These are phyloP conservation scores for Dyspetes luteomarginatus DNA, from an alignment of 2,888 invertebrate genomes.

Conservation along the genomic window DNA sequence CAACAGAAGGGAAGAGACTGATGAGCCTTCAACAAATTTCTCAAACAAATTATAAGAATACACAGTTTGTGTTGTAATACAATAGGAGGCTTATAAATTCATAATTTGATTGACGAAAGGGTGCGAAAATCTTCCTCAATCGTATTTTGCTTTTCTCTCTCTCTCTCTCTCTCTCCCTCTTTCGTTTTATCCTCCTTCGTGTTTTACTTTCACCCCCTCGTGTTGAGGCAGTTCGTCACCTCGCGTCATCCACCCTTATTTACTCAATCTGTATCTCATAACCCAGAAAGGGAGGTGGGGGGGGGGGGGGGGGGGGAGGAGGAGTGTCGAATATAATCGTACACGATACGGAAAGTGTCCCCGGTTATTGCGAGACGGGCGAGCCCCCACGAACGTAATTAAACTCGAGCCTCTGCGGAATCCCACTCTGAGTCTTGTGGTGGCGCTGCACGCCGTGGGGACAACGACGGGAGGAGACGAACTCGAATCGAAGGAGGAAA, in stretches of 20 bases:
- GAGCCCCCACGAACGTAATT: slow-evolving; percentile 78
- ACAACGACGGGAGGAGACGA: slow-evolving; percentile 31
- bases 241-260: slow-evolving; percentile 65
- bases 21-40: slow-evolving; percentile 47
- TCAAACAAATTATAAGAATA: slow-evolving; percentile 63
- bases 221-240: slow-evolving; percentile 44
- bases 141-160: slow-evolving; percentile 24
- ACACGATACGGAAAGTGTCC: slow-evolving; percentile 69
- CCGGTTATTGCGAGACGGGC: slow-evolving; percentile 78
- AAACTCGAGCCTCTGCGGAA: slow-evolving; percentile 72
- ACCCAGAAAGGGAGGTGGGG: slow-evolving; percentile 35
- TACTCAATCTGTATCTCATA: slow-evolving; percentile 71
- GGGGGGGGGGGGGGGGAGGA: slow-evolving; percentile 25
- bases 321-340: slow-evolving; percentile 68
- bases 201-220: slow-evolving; percentile 30
- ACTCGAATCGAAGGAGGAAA: slow-evolving; percentile 74
- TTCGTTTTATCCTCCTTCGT: slow-evolving; percentile 5
- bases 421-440: slow-evolving; percentile 61
- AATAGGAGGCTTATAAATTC: slow-evolving; percentile 55
- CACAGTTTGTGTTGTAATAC: slow-evolving; percentile 31
- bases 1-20: slow-evolving; percentile 38
- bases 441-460: slow-evolving; percentile 65
- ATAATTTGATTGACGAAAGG: slow-evolving; percentile 64
- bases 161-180: slow-evolving; percentile 2
- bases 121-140: slow-evolving; percentile 43